Base-by-base conservation (phyloP, 2,888 invertebrate genomes). In the Cremastinae sp. region DNA sequence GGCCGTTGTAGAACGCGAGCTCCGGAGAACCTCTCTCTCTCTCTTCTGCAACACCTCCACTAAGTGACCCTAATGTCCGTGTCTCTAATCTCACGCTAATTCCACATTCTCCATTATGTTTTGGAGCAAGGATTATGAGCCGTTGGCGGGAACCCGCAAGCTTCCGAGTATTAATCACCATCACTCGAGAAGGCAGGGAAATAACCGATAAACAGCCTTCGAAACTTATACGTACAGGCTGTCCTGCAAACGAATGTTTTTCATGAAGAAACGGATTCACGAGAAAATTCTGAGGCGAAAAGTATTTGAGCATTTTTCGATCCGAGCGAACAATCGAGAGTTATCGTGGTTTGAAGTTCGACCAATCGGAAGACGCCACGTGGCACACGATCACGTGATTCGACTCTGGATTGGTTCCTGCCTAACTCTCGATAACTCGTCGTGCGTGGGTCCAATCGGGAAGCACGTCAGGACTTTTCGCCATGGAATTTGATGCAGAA, bases 91-190 rank as follows among this genome's bases (percentile, higher is more conserved):
- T 79, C 72, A 53, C 74, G 64, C 77, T 80, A 82, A 82, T 80
- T 78, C 78, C 79, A 72, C 72, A 49, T 64, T 77, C 54, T 66
- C 75, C 65, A 73, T 76, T 68, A 71, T 68, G 66, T 78, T 78
- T 79, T 51, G 78, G 75, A 78, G 69, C 74, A 73, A 76, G 82
- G 78, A 83, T 82, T 80, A 80, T 54, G 74, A 74, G 62, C 68
- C 71, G 72, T 71, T 62, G 71, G 76, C 64, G 65, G 53, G 59
- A 54, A 69, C 61, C 56, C 70, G 54, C 66, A 72, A 69, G 54
- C 58, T 74, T 73, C 51, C 43, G 61, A 74, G 79, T 81, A 83
- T 84, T 82, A 83, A 83, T 83, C 82, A 81, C 80, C 80, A 75
- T 80, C 80, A 78, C 64, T 82, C 79, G 81, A 80, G 81, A 79